Base-by-base conservation (phyloP, 2,888 invertebrate species). In the Notodonta ziczac region DNA sequence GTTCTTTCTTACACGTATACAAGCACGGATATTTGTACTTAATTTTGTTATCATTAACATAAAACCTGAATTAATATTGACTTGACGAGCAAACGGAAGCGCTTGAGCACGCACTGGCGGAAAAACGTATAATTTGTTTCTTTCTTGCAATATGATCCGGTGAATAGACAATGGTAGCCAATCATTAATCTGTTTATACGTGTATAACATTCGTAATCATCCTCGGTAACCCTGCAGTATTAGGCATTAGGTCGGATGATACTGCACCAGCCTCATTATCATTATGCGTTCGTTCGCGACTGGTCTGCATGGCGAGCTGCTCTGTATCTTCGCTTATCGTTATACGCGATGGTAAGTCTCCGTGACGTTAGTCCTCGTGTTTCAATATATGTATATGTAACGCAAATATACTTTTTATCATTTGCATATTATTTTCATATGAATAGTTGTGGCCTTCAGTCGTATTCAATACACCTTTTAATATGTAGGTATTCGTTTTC, bases 341-440 rank as follows among this genome's bases (percentile, higher is more conserved):
- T 46, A n/a, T 13, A n/a, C 13, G 13, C 46, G 46, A 46, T n/a
- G 46, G 46, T 46, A 46, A 46, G n/a, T n/a, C n/a, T 13, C 9
- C 50, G 50, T 16, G 50, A 14, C 50, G 16, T 16, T 16, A 9
- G 50, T 50, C 50, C 8, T 3, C 50, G 48, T 50, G 16, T 50
- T 50, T 50, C 50, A 50, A 16, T 50, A 50, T 24, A 24, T 24
- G 24, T 24, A 24, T 16, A 50, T 50, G 16, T 50, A 50, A n/a
- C 10, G 48, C 13, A 48, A 42, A 42, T 42, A 35, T 48, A 50
- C 9, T 16, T 52, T 52, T 52, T 52, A 16, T n/a, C 14, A 50
- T 52, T 52, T 32, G 52, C 52, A 52, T 52, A 32, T 13, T 52
- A 10, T 32, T 52, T 52, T 13, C 52, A 32, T 52, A 9, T 52